Percentiles rank a stretch among this genome's conserved stretches.
phyloP scores from a whole-genome alignment of 1,140 invertebrate genomes.

The Leptinotarsa texana region DNA sequence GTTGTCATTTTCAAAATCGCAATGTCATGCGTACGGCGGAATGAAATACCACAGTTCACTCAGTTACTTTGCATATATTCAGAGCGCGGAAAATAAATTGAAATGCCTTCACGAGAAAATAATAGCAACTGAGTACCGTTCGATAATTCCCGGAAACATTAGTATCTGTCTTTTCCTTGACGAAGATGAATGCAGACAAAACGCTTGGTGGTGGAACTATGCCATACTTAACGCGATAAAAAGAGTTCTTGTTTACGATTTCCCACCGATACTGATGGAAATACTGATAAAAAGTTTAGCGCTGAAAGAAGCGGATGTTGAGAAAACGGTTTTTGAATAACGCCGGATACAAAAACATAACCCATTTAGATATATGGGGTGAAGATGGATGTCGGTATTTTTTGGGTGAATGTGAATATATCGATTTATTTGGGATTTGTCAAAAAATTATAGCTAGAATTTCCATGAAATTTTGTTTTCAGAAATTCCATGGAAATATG shows the following conservation, averaged over 20 bases:
- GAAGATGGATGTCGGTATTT: neutral
- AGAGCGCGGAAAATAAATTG: neutral
- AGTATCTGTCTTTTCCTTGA: slow-evolving; percentile 22
- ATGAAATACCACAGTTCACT: neutral
- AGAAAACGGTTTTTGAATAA: neutral
- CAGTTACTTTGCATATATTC: neutral
- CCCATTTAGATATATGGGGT: neutral
- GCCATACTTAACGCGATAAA: slow-evolving; percentile 13
- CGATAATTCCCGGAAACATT: slow-evolving; percentile 13
- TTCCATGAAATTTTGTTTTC: too few relatives aligned
- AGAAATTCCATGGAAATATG: too few relatives aligned
- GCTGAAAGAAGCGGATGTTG: neutral
- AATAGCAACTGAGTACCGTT: neutral
- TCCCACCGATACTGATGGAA: neutral
- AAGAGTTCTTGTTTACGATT: slow-evolving; percentile 20
- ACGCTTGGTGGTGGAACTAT: slow-evolving; percentile 2
- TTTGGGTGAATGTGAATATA: neutral
- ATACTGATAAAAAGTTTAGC: slow-evolving; percentile 4
- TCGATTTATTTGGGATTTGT: too few relatives aligned
- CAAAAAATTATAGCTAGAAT: too few relatives aligned
- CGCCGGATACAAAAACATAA: neutral
- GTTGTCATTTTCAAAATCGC: too few relatives aligned
- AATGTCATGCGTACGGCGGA: too few relatives aligned
- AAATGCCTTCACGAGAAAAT: neutral
- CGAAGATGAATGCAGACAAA: slow-evolving; percentile 23